These are phyloP conservation scores for Drosophila anceps DNA, from an alignment of 2,888 invertebrate species.

Conservation along the genomic window DNA sequence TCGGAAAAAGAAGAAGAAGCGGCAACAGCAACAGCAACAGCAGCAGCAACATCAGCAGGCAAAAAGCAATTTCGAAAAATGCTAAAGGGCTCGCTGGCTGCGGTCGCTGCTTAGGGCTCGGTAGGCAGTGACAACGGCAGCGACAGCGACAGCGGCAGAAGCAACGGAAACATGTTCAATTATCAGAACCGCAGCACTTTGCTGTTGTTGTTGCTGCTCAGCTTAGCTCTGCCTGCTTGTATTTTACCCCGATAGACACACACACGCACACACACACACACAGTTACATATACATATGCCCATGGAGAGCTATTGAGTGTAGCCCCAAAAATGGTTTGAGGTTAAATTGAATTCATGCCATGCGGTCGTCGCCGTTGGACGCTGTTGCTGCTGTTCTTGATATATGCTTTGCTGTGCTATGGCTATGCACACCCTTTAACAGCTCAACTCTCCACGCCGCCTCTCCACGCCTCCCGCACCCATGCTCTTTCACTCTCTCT, in stretches of 20 bases:
- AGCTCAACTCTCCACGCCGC: background rate
- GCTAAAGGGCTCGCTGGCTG: slow-evolving; percentile 54
- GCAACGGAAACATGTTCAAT: slow-evolving; percentile 76
- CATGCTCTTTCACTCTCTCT: background rate
- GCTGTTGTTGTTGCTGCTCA: slow-evolving; percentile 30
- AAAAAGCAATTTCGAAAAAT: slow-evolving; percentile 72
- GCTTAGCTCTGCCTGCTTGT: slow-evolving; percentile 17
- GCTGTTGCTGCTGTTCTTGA: slow-evolving; percentile 38
- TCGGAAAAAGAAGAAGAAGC: slow-evolving; percentile 33
- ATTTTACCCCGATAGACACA: slow-evolving; percentile 59
- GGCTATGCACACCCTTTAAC: slow-evolving; percentile 44
- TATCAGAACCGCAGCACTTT: slow-evolving; percentile 53
- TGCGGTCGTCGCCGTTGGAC: slow-evolving; percentile 64
- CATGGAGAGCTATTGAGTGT: slow-evolving; percentile 16
- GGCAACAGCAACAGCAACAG: too few relatives aligned
- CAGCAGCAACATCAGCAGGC: slow-evolving; percentile 14
- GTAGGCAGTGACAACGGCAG: slow-evolving; percentile 5
- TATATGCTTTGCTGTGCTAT: slow-evolving; percentile 26
- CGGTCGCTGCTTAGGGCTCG: slow-evolving; percentile 12
- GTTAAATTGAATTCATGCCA: slow-evolving; percentile 75
- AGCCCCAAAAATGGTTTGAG: slow-evolving; percentile 60
- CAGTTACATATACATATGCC: slow-evolving; percentile 2
- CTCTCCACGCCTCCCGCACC: too few relatives aligned
- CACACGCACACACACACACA: slow-evolving; percentile 8
- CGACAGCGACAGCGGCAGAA: slow-evolving; percentile 5